Evolutionary conservation across 2,888 invertebrate genomes (phyloP).

Genomic region (Campaea margaritaria): DNA sequence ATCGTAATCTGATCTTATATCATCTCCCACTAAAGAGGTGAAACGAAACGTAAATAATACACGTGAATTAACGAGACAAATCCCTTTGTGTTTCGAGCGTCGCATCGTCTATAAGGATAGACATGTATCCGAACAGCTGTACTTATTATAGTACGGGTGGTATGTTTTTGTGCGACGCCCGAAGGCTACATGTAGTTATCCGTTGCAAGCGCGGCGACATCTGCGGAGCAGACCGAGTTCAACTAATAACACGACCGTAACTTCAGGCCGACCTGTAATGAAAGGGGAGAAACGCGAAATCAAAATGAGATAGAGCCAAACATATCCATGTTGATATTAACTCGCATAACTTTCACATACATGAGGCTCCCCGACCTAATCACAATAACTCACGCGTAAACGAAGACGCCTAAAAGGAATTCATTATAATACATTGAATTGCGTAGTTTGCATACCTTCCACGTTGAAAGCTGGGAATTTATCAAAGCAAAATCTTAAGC

Average conservation of each 20-base stretch:
- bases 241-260: constrained; percentile 70
- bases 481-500: constrained; percentile 40
- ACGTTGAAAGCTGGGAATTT: constrained; percentile 30
- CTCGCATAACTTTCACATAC: constrained; percentile 34
- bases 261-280: constrained; percentile 61
- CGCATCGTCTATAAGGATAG: constrained; percentile 49
- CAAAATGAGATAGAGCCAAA: constrained; percentile 39
- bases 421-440: constrained; percentile 32
- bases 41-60: constrained; percentile 81
- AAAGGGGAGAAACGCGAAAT: constrained; percentile 47
- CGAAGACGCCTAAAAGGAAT: constrained; percentile 29
- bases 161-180: constrained; percentile 61
- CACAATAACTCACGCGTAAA: constrained; percentile 32
- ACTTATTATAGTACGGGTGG: constrained; percentile 56
- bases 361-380: constrained; percentile 21
- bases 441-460: constrained; percentile 42
- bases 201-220: constrained; percentile 64
- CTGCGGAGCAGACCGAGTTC: constrained; percentile 63
- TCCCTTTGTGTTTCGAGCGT: constrained; percentile 64
- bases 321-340: constrained; percentile 41
- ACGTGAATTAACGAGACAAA: constrained; percentile 76
- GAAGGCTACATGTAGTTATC: constrained; percentile 60
- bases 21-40: constrained; percentile 70
- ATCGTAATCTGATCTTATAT: constrained; percentile 78
- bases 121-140: constrained; percentile 45